Conservation (phyloP, 2,797 vertebrate species). For the Falco berigora region DNA sequence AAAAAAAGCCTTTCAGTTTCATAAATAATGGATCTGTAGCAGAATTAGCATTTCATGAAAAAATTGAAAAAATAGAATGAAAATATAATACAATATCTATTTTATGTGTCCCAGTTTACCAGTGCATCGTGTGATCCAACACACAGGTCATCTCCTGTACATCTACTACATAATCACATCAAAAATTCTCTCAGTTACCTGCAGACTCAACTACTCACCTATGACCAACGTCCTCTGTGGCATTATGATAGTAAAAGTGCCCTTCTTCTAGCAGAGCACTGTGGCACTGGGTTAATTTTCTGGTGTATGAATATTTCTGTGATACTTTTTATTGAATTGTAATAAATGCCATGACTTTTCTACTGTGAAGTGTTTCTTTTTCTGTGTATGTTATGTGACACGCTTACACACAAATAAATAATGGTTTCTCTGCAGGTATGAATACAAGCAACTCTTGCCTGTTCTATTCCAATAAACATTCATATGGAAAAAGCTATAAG, state of each 20-base stretch:
- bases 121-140: neutral
- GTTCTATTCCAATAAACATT: neutral
- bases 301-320: neutral
- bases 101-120: neutral
- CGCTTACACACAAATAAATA: neutral
- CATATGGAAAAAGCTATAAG: neutral
- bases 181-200: neutral
- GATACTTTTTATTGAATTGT: neutral
- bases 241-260: neutral
- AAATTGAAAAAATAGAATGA: conserved; percentile 58
- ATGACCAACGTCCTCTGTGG: neutral
- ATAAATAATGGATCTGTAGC: conserved; percentile 76
- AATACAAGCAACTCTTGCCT: neutral
- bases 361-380: conserved; percentile 1
- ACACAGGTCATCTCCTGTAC: neutral
- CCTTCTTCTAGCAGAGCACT: neutral
- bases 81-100: conserved; percentile 21
- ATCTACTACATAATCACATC: neutral
- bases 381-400: neutral
- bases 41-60: conserved; percentile 72
- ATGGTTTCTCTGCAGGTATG: neutral
- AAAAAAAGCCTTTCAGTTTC: conserved; percentile 66
- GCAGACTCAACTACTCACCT: neutral
- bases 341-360: neutral
- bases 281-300: neutral